These are phyloP conservation scores for Choristoneura rosaceana DNA, from an alignment of 2,888 invertebrate genomes.

Conservation along the genomic window DNA sequence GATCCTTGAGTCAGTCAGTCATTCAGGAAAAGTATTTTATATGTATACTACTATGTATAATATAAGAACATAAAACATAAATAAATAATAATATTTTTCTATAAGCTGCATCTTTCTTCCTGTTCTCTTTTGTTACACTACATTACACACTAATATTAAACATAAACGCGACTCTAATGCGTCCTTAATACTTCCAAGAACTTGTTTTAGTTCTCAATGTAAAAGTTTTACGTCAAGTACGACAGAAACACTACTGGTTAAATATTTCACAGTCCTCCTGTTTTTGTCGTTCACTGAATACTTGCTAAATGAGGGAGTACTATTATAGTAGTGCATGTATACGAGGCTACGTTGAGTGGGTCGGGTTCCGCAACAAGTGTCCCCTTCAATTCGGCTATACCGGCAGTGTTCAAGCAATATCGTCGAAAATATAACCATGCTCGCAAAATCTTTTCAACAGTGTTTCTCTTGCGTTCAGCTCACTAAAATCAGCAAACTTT, in stretches of 20 bases:
- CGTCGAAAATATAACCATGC: conserved; percentile 20
- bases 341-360: conserved; percentile 29
- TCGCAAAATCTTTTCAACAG: not conserved
- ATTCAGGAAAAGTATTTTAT: no score
- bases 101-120: no score
- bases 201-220: not conserved
- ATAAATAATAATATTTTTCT: no score
- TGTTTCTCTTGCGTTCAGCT: not conserved
- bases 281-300: conserved; percentile 34
- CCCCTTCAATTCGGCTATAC: conserved; percentile 32
- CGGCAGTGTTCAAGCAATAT: conserved; percentile 16
- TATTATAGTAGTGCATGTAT: not conserved
- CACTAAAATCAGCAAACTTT: not conserved
- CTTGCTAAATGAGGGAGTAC: conserved; percentile 34
- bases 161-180: not conserved
- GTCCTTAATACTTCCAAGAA: not conserved
- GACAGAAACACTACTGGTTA: not conserved
- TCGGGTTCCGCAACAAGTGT: conserved; percentile 37
- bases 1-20: no score
- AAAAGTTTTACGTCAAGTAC: conserved; percentile 3
- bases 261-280: conserved; percentile 9
- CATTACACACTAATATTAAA: not conserved
- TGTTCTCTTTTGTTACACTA: not conserved
- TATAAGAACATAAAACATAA: no score
- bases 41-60: no score